These are phyloP conservation scores for Amaurobius ferox DNA, from an alignment of 2,888 invertebrate genomes.

Conservation along the genomic window DNA sequence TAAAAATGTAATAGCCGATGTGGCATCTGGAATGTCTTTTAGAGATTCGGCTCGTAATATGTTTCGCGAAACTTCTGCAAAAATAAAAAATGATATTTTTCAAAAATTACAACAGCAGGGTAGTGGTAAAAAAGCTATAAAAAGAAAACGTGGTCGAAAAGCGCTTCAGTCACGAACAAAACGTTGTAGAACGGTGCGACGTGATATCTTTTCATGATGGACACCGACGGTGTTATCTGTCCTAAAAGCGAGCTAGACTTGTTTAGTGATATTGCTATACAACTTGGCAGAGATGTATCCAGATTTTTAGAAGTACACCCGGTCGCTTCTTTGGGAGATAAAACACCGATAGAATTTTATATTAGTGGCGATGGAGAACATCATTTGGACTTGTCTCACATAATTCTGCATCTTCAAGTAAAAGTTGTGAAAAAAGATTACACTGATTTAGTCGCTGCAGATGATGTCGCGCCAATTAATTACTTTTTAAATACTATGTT, in stretches of 20 bases:
- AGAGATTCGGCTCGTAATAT: slow-evolving; percentile 16
- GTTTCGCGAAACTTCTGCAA: not conserved
- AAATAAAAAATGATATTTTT: slow-evolving; percentile 30
- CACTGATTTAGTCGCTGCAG: not conserved
- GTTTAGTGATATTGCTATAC: not conserved
- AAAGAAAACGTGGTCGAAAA: not conserved
- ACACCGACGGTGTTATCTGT: not conserved
- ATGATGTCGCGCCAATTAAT: too few relatives aligned
- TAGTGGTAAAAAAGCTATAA: slow-evolving; percentile 30
- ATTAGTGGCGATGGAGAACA: slow-evolving; percentile 13
- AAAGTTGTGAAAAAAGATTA: slow-evolving; percentile 29
- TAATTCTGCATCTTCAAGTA: slow-evolving; percentile 18
- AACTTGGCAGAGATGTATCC: not conserved
- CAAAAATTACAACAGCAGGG: slow-evolving; percentile 22
- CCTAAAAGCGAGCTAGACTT: slow-evolving; percentile 5
- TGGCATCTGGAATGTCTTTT: slow-evolving; percentile 9
- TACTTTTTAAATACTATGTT: too few relatives aligned
- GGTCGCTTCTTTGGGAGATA: not conserved
- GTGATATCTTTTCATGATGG: not conserved
- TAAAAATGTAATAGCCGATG: slow-evolving; percentile 17
- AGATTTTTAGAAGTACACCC: slow-evolving; percentile 17
- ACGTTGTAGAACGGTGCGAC: not conserved
- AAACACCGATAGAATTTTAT: slow-evolving; percentile 25
- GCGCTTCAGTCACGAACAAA: not conserved
- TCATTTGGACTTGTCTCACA: slow-evolving; percentile 16